These are phyloP conservation scores for Charaxes varanes DNA, from an alignment of 1,140 invertebrate species.

Conservation along the genomic window DNA sequence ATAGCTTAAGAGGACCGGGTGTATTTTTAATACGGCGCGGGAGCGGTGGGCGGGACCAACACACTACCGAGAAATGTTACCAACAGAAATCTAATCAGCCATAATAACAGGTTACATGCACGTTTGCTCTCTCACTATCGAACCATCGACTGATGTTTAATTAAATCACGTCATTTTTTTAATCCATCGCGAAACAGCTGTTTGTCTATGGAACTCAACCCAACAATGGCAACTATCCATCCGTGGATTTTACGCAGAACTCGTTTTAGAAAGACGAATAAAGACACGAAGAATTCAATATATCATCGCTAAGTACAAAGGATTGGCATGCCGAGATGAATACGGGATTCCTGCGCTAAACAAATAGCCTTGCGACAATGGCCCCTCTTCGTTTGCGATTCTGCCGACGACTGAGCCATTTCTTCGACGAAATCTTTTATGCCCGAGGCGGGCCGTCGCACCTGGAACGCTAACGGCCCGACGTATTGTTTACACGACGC, in stretches of 20 bases:
- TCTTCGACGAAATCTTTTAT: slow-evolving; percentile 67
- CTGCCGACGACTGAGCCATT: slow-evolving; percentile 41
- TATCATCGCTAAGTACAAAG: slow-evolving; percentile 55
- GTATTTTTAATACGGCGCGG: slow-evolving; percentile 69
- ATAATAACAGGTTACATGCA: slow-evolving; percentile 71
- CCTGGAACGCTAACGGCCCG: slow-evolving; percentile 55
- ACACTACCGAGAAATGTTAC: slow-evolving; percentile 72
- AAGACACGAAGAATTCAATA: slow-evolving; percentile 43
- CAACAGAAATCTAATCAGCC: slow-evolving; percentile 72
- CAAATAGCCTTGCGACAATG: slow-evolving; percentile 50
- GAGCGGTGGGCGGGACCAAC: slow-evolving; percentile 66
- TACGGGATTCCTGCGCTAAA: slow-evolving; percentile 55
- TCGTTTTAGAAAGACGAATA: slow-evolving; percentile 25
- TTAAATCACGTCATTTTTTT: slow-evolving; percentile 67
- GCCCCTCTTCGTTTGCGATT: slow-evolving; percentile 36
- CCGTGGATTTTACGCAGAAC: slow-evolving; percentile 23
- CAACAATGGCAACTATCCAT: slow-evolving; percentile 6
- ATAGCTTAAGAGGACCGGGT: slow-evolving; percentile 63
- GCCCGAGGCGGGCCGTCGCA: slow-evolving; percentile 44
- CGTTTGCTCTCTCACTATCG: slow-evolving; percentile 62
- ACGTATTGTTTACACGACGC: slow-evolving; percentile 53
- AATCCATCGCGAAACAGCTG: slow-evolving; percentile 49
- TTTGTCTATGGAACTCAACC: slow-evolving; percentile 11
- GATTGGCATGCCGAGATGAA: slow-evolving; percentile 28
- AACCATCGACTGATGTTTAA: slow-evolving; percentile 64